These are phyloP conservation scores for Drosophila fungiperda DNA, from an alignment of 2,888 invertebrate genomes.

Conservation along the genomic window DNA sequence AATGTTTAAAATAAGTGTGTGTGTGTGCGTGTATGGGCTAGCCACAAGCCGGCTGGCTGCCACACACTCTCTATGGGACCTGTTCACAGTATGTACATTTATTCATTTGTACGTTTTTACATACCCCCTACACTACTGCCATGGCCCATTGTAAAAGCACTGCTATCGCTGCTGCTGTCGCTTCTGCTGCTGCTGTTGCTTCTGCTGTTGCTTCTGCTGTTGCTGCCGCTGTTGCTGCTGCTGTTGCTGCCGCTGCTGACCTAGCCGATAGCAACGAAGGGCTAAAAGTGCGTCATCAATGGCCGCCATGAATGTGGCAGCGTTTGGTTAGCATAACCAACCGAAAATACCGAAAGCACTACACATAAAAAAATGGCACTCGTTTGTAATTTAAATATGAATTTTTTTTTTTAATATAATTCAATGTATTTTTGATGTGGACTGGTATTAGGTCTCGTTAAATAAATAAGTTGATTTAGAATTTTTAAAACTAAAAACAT, in stretches of 20 bases:
- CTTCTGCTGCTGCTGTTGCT: neutral
- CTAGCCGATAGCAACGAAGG: slow-evolving; percentile 77
- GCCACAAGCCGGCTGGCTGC: slow-evolving; percentile 58
- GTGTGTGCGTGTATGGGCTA: slow-evolving; percentile 24
- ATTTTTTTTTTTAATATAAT: neutral
- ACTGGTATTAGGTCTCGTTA: neutral
- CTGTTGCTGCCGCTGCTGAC: slow-evolving; percentile 27
- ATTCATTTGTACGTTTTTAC: neutral
- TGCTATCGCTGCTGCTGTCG: neutral
- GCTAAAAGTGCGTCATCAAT: slow-evolving; percentile 83
- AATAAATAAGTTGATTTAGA: neutral
- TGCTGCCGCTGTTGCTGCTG: neutral
- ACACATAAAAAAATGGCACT: slow-evolving; percentile 4
- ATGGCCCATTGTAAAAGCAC: slow-evolving; percentile 6
- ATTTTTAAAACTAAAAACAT: neutral
- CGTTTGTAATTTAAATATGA: neutral
- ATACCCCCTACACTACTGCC: slow-evolving; percentile 24
- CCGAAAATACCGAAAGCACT: slow-evolving; percentile 34
- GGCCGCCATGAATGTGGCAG: slow-evolving; percentile 74
- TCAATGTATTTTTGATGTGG: neutral
- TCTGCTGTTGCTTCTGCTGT: neutral
- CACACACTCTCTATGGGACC: slow-evolving; percentile 1
- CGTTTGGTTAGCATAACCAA: slow-evolving; percentile 47
- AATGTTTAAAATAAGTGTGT: slow-evolving; percentile 31
- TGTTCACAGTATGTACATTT: slow-evolving; percentile 6